phyloP scores from a whole-genome alignment of 2,888 invertebrate genomes.

The Drosophila neutralis region DNA sequence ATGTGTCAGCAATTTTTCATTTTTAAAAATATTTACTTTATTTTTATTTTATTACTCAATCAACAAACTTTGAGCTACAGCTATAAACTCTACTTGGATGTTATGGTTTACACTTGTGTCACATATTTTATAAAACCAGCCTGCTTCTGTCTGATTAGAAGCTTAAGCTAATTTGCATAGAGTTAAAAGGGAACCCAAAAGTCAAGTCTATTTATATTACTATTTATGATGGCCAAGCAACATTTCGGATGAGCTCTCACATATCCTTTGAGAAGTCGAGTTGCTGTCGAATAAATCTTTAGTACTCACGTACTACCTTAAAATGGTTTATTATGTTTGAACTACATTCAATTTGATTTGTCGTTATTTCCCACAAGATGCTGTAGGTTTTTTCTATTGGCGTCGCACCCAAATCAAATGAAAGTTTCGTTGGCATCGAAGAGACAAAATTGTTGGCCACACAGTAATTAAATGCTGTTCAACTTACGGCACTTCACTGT shows the following conservation, averaged over 20 bases:
- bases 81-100: background rate
- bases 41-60: background rate
- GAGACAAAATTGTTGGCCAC: background rate
- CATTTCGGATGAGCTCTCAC: constrained; percentile 4
- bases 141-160: constrained; percentile 47
- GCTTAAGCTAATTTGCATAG: constrained; percentile 25
- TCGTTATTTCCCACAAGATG: background rate
- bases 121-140: background rate
- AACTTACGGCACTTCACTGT: constrained; percentile 60
- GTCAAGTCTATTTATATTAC: constrained; percentile 52
- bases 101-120: background rate
- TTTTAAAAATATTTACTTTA: background rate
- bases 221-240: constrained; percentile 52
- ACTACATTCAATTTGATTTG: background rate
- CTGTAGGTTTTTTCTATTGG: too few species aligned
- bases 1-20: too few species aligned
- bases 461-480: constrained; percentile 36
- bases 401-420: constrained; percentile 43
- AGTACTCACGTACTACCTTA: background rate
- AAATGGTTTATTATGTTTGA: background rate
- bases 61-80: background rate
- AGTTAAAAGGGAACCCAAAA: constrained; percentile 2
- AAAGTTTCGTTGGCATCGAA: background rate
- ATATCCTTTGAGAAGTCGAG: constrained; percentile 7
- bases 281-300: background rate